These are phyloP conservation scores for Chloroclysta siterata DNA, from an alignment of 2,888 invertebrate genomes.

Conservation along the genomic window DNA sequence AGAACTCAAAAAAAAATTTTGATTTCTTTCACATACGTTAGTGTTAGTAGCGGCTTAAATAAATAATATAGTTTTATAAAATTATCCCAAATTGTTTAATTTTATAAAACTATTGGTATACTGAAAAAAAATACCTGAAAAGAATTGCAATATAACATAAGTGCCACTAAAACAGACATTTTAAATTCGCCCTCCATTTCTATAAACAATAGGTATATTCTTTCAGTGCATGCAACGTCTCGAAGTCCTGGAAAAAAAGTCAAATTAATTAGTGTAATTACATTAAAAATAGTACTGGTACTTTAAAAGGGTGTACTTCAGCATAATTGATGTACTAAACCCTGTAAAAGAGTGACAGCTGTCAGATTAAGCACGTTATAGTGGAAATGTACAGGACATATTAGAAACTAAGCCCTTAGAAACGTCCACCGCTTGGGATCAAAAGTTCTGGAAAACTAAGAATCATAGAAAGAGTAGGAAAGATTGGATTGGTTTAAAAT, in stretches of 20 bases:
- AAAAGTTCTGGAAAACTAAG: too few species aligned
- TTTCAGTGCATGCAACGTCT: slow-evolving; percentile 51
- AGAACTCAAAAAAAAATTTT: slow-evolving; percentile 60
- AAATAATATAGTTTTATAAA: slow-evolving; percentile 45
- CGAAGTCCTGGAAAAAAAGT: slow-evolving; percentile 52
- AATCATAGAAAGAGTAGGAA: too few species aligned
- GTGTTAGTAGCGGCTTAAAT: slow-evolving; percentile 67
- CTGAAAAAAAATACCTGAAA: slow-evolving; percentile 43
- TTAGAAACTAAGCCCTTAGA: too few species aligned
- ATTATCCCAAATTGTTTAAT: slow-evolving; percentile 53
- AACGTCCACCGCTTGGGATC: too few species aligned
- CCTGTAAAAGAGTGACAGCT: too few species aligned
- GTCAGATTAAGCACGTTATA: too few species aligned
- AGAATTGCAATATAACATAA: slow-evolving; percentile 46
- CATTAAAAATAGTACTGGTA: neutral
- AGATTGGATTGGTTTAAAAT: too few species aligned
- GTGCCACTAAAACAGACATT: slow-evolving; percentile 69
- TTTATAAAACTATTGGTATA: slow-evolving; percentile 47
- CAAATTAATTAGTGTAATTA: slow-evolving; percentile 37
- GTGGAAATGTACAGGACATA: too few species aligned
- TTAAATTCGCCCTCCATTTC: slow-evolving; percentile 79
- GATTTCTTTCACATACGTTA: slow-evolving; percentile 57
- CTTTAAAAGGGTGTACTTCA: too few species aligned
- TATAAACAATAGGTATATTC: slow-evolving; percentile 53
- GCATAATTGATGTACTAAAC: too few species aligned